These are phyloP conservation scores for Gonatopus flavifemur DNA, from an alignment of 1,140 invertebrate genomes.

Conservation along the genomic window DNA sequence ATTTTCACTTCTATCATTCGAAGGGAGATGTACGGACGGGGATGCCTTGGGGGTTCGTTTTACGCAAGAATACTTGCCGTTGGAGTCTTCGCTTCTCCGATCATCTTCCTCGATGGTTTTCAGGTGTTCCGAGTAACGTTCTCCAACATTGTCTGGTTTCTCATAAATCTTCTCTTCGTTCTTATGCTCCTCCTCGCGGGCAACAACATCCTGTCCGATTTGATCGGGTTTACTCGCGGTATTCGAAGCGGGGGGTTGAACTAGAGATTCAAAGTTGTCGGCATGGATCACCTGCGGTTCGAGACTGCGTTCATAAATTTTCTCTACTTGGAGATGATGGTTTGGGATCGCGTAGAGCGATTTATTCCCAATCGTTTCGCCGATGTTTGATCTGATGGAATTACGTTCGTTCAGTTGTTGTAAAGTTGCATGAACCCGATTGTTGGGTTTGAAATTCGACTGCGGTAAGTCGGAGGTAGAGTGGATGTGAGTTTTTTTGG, in stretches of 20 bases:
- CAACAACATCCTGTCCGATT: constrained; percentile 13
- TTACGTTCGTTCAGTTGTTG: constrained; percentile 27
- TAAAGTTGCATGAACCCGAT: constrained; percentile 16
- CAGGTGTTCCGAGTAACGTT: constrained; percentile 19
- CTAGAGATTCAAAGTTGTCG: constrained; percentile 34
- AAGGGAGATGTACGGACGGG: no score
- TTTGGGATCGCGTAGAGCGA: constrained; percentile 28
- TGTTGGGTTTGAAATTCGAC: constrained; percentile 36
- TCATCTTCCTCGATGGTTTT: constrained; percentile 34
- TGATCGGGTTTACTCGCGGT: constrained; percentile 27
- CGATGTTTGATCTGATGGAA: constrained; percentile 4
- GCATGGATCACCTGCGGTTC: constrained; percentile 41
- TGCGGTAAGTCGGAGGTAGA: constrained; percentile 6
- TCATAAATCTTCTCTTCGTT: constrained; percentile 19
- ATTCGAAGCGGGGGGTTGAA: constrained; percentile 34
- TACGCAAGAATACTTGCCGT: constrained; percentile 20
- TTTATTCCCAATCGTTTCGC: constrained; percentile 1
- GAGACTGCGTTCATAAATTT: constrained; percentile 39
- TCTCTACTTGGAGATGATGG: constrained; percentile 41
- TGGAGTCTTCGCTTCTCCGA: constrained; percentile 20
- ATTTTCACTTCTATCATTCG: neutral
- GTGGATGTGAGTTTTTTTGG: no score
- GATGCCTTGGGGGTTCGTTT: no score
- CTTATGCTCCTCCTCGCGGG: neutral
- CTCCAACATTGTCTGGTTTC: constrained; percentile 4